Base-by-base conservation (phyloP, 2,113 vertebrate species). In the Siniperca chuatsi region DNA sequence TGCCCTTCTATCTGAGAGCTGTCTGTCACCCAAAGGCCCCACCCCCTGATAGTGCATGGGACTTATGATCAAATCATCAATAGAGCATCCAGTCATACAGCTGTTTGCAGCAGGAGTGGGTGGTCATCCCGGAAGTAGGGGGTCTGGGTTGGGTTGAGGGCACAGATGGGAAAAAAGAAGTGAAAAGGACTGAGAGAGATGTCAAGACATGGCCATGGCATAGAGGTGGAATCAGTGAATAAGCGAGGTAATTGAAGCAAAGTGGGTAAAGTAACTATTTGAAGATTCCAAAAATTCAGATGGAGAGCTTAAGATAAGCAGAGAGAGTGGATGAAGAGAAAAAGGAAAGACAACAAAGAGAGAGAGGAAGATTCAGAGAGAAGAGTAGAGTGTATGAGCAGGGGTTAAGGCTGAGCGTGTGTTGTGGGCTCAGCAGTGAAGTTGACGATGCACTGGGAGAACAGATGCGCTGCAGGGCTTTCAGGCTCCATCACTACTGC, bases 401-500 rank as follows among this genome's bases (percentile, higher is more conserved):
- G 79, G 79, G 89, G 91, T 93, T 88, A 90, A 84, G 86, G 82
- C 89, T 75, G 90, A 92, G 92, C 82, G 90, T 94, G 89, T 87
- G 90, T 90, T 90, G 84, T 92, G 90, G 78, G 89, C 90, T 93
- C 90, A 90, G 89, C 84, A 84, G 89, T 84, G 90, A 94, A 93
- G 94, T 93, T 94, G 93, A 95, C 86, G 91, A 91, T 94, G 93
- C 89, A 92, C 87, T 83, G 83, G 92, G 91, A 93, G 94, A 95
- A 94, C 93, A 95, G 94, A 90, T 95, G 90, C 81, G 92, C 94
- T 93, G 90, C 91, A 92, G 93, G 95, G 92, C 91, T 91, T 93
- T 95, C 88, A 90, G 91, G 92, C 91, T 94, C 93, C 92, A 94
- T 95, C 94, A 93, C 92, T 94, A 94, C 91, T 90, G 94, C 93